These are phyloP conservation scores for Minunthozetes semirufus DNA, from an alignment of 2,888 invertebrate genomes.

Conservation along the genomic window DNA sequence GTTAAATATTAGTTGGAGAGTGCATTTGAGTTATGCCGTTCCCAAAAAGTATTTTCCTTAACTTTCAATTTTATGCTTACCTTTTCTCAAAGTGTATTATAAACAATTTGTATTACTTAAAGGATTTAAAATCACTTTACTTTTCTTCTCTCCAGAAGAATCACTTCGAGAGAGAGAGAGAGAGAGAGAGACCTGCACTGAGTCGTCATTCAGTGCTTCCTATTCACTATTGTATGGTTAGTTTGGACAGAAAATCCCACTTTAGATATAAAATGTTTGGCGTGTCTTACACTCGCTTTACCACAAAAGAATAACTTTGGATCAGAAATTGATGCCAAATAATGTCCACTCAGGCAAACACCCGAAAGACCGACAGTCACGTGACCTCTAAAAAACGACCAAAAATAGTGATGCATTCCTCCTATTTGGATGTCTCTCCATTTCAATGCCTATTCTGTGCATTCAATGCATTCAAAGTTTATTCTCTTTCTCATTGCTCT, in stretches of 20 bases:
- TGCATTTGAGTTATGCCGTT: neutral
- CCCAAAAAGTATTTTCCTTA: neutral
- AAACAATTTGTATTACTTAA: constrained; percentile 29
- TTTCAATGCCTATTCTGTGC: neutral
- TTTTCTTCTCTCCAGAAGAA: neutral
- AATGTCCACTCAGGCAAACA: constrained; percentile 24
- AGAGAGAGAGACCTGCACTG: neutral
- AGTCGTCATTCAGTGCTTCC: neutral
- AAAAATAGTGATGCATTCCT: neutral
- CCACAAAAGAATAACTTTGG: constrained; percentile 26
- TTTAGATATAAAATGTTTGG: constrained; percentile 18
- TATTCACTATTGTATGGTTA: neutral
- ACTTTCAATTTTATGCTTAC: constrained; percentile 23
- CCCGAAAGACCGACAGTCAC: constrained; percentile 24
- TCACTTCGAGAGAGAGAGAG: neutral
- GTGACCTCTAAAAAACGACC: neutral
- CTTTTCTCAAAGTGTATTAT: constrained; percentile 24
- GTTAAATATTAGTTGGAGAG: neutral
- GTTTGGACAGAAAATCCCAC: neutral
- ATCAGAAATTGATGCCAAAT: constrained; percentile 25
- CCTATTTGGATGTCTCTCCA: neutral
- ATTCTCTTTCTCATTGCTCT: neutral
- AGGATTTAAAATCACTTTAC: constrained; percentile 26
- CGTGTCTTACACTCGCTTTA: constrained; percentile 23
- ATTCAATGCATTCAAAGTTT: neutral